These are phyloP conservation scores for Punctoribates punctum DNA, from an alignment of 2,888 invertebrate species.

Conservation along the genomic window DNA sequence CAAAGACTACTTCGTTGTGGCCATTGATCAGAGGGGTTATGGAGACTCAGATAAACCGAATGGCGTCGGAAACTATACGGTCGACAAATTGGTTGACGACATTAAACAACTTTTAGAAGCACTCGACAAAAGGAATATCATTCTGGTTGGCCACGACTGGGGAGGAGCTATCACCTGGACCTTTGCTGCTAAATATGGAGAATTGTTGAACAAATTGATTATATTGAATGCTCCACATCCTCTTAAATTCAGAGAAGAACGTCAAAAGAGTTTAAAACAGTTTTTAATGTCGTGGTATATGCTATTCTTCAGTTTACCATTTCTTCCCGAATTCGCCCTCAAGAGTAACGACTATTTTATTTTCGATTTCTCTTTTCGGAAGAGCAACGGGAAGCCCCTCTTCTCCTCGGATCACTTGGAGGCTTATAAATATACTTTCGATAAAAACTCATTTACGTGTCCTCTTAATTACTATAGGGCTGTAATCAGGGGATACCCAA, in stretches of 20 bases:
- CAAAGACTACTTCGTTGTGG: constrained; percentile 64
- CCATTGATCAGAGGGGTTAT: constrained; percentile 72
- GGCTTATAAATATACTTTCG: constrained; percentile 69
- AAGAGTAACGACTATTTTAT: constrained; percentile 62
- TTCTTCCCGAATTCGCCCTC: constrained; percentile 65
- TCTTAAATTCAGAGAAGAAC: constrained; percentile 60
- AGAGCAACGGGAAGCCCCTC: constrained; percentile 48
- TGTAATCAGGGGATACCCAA: background rate
- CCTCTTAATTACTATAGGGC: constrained; percentile 69
- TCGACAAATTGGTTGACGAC: constrained; percentile 63
- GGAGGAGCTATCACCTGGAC: constrained; percentile 69
- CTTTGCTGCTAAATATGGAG: constrained; percentile 62
- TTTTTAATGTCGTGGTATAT: constrained; percentile 53
- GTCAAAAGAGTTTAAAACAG: constrained; percentile 54
- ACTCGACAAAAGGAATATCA: constrained; percentile 55
- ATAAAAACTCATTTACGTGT: constrained; percentile 65
- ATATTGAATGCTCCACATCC: constrained; percentile 70
- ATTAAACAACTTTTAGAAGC: constrained; percentile 63
- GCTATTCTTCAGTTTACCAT: constrained; percentile 61
- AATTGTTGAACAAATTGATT: constrained; percentile 65
- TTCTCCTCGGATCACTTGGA: constrained; percentile 61
- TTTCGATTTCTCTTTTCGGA: constrained; percentile 60
- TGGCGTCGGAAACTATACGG: constrained; percentile 59
- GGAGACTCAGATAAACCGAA: constrained; percentile 71
- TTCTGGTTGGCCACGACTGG: constrained; percentile 64